A percentile compares a stretch with the other conserved stretches of the same genome.
These are phyloP conservation scores for Synanceia verrucosa DNA, from an alignment of 2,797 vertebrate genomes.

Conservation along the genomic window DNA sequence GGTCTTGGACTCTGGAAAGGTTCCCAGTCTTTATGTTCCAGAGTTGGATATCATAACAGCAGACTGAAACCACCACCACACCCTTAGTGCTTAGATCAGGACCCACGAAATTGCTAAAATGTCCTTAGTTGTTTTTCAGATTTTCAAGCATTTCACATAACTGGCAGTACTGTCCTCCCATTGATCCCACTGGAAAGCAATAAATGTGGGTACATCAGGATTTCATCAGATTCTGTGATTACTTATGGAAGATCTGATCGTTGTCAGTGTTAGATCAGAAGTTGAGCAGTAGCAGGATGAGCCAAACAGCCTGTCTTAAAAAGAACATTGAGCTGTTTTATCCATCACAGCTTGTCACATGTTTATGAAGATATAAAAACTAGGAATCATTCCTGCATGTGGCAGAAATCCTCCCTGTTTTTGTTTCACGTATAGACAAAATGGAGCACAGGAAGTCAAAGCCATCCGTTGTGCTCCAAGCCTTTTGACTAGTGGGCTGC, in stretches of 20 bases:
- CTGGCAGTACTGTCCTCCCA: not conserved
- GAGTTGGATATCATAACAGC: constrained; percentile 36
- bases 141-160: not conserved
- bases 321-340: constrained; percentile 34
- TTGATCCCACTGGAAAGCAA: not conserved
- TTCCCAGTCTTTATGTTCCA: constrained; percentile 46
- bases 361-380: constrained; percentile 24
- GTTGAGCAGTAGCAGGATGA: not conserved
- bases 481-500: constrained; percentile 5
- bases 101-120: not conserved
- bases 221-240: not conserved
- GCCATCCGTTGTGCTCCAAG: constrained; percentile 2
- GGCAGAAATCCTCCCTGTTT: constrained; percentile 3
- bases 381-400: constrained; percentile 3
- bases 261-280: not conserved
- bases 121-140: not conserved
- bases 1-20: constrained; percentile 26
- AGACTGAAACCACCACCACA: constrained; percentile 45
- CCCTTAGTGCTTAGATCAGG: constrained; percentile 26
- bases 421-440: constrained; percentile 15
- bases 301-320: constrained; percentile 9
- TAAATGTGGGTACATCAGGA: not conserved
- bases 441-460: constrained; percentile 3
- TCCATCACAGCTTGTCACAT: constrained; percentile 32
- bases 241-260: not conserved